Percentiles rank a stretch among this genome's conserved stretches.
Evolutionary conservation across 2,113 vertebrate species (phyloP).

Genomic region (Lota lota): DNA sequence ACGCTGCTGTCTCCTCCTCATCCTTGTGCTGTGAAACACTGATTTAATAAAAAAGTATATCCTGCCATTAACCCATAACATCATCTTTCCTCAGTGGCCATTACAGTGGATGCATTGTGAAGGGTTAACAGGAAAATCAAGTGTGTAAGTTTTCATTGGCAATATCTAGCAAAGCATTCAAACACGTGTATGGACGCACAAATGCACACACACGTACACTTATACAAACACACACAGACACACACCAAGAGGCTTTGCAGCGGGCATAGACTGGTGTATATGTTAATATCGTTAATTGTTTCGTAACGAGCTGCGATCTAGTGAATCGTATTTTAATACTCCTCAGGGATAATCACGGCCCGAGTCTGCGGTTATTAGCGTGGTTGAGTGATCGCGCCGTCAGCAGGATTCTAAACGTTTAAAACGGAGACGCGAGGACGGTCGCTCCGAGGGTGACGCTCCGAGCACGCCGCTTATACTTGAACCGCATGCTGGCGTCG

Average conservation of each 20-base stretch:
- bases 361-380: slow-evolving; percentile 42
- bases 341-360: slow-evolving; percentile 63
- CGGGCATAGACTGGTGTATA: slow-evolving; percentile 48
- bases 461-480: too few relatives aligned
- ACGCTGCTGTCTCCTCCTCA: neutral
- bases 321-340: slow-evolving; percentile 62
- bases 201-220: too few relatives aligned
- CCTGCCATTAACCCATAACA: slow-evolving; percentile 52
- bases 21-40: slow-evolving; percentile 15
- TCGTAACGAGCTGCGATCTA: slow-evolving; percentile 68
- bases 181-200: neutral
- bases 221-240: slow-evolving; percentile 27
- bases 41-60: slow-evolving; percentile 34
- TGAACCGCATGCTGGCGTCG: too few relatives aligned
- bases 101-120: slow-evolving; percentile 38
- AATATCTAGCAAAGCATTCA: slow-evolving; percentile 5
- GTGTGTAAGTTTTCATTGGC: slow-evolving; percentile 38
- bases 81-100: slow-evolving; percentile 30
- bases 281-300: slow-evolving; percentile 72
- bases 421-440: slow-evolving; percentile 3
- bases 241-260: slow-evolving; percentile 44
- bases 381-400: slow-evolving; percentile 56
- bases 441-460: neutral
- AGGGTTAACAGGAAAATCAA: slow-evolving; percentile 37
- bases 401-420: slow-evolving; percentile 50